Evolutionary conservation across 2,888 invertebrate species (phyloP).

Genomic region (Metallyticus violacea): DNA sequence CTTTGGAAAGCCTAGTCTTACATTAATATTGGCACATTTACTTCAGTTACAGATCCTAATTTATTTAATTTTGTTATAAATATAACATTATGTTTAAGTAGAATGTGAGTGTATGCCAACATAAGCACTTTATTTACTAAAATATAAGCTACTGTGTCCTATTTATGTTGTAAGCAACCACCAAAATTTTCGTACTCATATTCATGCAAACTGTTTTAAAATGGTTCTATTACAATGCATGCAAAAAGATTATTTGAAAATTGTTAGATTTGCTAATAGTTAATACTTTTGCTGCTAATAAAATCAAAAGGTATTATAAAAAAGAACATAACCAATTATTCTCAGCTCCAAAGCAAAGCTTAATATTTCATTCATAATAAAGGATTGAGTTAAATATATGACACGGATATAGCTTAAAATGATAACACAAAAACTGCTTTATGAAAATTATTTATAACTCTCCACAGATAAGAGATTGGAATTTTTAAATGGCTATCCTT

Average conservation of each 20-base stretch:
- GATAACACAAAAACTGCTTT: background rate
- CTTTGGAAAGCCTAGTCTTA: background rate
- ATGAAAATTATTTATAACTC: too few species aligned
- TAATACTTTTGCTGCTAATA: background rate
- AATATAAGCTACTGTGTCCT: too few species aligned
- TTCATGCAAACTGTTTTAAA: too few species aligned
- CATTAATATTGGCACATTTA: background rate
- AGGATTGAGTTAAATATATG: background rate
- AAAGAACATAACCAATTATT: background rate
- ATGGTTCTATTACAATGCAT: background rate
- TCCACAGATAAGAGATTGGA: too few species aligned
- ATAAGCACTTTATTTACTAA: too few species aligned
- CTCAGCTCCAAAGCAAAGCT: background rate
- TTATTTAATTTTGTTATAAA: background rate
- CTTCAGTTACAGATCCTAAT: background rate
- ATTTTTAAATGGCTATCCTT: too few species aligned
- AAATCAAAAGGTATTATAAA: background rate
- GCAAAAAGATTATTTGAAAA: background rate
- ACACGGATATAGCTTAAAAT: background rate
- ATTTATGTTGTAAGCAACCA: background rate
- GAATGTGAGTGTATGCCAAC: background rate
- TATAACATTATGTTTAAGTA: background rate
- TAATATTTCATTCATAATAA: background rate
- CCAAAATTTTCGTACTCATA: background rate
- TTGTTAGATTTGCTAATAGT: background rate